Base-by-base conservation (phyloP, 2,113 vertebrate species). In the Pyrgilauda ruficollis region DNA sequence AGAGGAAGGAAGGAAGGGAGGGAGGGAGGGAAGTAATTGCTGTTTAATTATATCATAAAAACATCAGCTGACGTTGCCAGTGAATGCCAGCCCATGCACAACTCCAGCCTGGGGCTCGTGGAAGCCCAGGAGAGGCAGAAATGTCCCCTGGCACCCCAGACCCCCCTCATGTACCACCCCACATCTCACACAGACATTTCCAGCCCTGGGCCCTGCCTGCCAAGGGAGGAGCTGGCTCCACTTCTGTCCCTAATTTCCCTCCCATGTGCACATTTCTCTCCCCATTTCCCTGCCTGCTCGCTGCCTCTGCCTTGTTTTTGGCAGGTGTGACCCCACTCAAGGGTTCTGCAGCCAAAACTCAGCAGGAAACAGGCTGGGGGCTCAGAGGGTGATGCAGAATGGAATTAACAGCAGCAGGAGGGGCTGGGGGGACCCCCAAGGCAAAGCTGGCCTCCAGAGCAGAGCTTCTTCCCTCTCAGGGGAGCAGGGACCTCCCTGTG, bases 1-100 rank as follows among this genome's bases (percentile, higher is more conserved):
- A 11, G 9, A 59, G 47, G 66, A 53, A 74, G 50, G 76, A 73
- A 79, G 53, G 67, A 62, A 77, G 56, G 74, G 66, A 37, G 37
- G 74, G 66, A 37, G 37, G 37, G 37, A 79, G 35, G 22, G 41
- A 47, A 67, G 66, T 81, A 91, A 94, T 79, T 95, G 85, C 75
- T 80, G 13, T 83, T 92, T 95, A 94, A 95, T 92, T 86, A 77
- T 62, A 77, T 82, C 68, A 84, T 58, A 46, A 84, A 91, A 87
- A 58, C 92, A 77, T 95, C 93, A 84, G 69, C 66, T 64, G 91
- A 53, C 17, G 20, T 30, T 43, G 75, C 64, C 81, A 82, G 44
- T 47, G 74, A 82, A 61, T 0, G 10, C n/a, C 50, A 52, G 3
- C 19, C 72, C 47, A 6, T 2, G 15, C n/a, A 31, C n/a, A n/a